These are phyloP conservation scores for Scaptomyza tumidula DNA, from an alignment of 2,888 invertebrate genomes.

Conservation along the genomic window DNA sequence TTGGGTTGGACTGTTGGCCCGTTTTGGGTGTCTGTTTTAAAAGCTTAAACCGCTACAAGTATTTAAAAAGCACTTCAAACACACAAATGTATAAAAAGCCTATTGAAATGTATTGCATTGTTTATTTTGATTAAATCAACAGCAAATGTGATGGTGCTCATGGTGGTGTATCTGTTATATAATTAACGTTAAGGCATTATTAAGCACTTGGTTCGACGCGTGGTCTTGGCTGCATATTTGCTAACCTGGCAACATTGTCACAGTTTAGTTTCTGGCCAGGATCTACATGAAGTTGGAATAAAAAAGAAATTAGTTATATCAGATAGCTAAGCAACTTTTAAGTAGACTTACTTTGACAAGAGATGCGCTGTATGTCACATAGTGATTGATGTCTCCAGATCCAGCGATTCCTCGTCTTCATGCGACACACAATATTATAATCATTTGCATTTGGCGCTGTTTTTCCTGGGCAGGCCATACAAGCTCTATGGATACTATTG, in stretches of 20 bases:
- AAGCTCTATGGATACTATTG: constrained; percentile 22
- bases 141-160: constrained; percentile 10
- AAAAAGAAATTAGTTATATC: neutral
- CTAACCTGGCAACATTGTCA: constrained; percentile 23
- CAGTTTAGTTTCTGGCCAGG: constrained; percentile 22
- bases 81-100: constrained; percentile 57
- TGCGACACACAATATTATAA: constrained; percentile 35
- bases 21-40: constrained; percentile 40
- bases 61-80: constrained; percentile 71
- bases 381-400: constrained; percentile 33
- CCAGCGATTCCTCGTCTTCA: neutral
- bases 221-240: constrained; percentile 31
- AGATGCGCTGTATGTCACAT: constrained; percentile 46
- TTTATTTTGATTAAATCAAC: constrained; percentile 53
- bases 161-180: constrained; percentile 8
- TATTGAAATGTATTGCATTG: constrained; percentile 58
- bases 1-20: constrained; percentile 1
- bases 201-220: neutral
- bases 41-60: constrained; percentile 76
- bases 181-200: neutral
- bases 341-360: constrained; percentile 40
- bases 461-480: constrained; percentile 9
- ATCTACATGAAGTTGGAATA: constrained; percentile 3
- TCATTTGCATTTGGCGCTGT: neutral
- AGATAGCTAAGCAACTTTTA: fast-evolving